A percentile compares a stretch with the other conserved stretches of the same genome.
Evolutionary conservation across 2,888 invertebrate species (phyloP).

Genomic region (Nephrocerus scutellatus): DNA sequence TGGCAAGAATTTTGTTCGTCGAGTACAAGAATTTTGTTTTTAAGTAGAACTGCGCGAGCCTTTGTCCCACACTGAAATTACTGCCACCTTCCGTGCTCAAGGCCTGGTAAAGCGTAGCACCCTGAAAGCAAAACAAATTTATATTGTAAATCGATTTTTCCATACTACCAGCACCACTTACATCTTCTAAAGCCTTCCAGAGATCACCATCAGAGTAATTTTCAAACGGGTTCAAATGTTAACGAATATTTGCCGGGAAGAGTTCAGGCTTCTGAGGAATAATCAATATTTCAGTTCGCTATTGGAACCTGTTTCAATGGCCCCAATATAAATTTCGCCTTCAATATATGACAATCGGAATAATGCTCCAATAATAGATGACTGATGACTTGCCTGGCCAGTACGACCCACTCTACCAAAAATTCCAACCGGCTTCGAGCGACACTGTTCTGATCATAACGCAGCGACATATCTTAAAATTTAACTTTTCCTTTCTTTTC

Average conservation of each 20-base stretch:
- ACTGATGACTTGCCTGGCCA: conserved; percentile 80
- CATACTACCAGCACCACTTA: conserved; percentile 15
- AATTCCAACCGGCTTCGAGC: conserved; percentile 60
- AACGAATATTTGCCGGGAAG: conserved; percentile 56
- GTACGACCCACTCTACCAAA: conserved; percentile 78
- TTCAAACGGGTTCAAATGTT: conserved; percentile 58
- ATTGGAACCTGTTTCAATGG: conserved; percentile 51
- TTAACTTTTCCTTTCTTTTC: conserved; percentile 52
- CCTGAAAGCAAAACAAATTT: conserved; percentile 41
- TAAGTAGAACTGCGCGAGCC: conserved; percentile 58
- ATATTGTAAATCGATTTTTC: too few species aligned
- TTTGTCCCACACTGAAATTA: conserved; percentile 62
- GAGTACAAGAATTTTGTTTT: conserved; percentile 57
- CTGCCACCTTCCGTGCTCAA: conserved; percentile 56
- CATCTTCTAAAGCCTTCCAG: conserved; percentile 42
- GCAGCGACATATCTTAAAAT: conserved; percentile 54
- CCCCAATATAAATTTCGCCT: conserved; percentile 68
- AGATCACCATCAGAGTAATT: conserved; percentile 41
- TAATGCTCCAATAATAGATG: conserved; percentile 67
- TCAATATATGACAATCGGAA: conserved; percentile 68
- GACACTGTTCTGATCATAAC: conserved; percentile 53
- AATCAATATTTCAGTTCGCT: conserved; percentile 52
- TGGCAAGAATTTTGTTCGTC: conserved; percentile 71
- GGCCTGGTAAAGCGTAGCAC: conserved; percentile 49
- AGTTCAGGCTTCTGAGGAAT: conserved; percentile 54